phyloP scores from a whole-genome alignment of 2,888 invertebrate species.

The Ptychoptera contaminata region DNA sequence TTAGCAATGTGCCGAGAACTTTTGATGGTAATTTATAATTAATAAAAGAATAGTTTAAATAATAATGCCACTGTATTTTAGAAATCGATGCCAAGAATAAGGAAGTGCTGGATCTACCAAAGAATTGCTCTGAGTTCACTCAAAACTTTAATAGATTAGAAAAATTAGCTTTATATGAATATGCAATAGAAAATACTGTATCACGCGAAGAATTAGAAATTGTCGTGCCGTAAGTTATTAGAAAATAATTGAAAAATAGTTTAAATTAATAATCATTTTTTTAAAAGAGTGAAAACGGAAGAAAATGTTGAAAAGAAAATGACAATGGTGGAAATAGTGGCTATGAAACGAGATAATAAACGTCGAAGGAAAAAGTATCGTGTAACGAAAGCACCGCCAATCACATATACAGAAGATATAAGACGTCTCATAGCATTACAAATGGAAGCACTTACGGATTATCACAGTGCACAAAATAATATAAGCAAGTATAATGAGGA shows the following conservation, averaged over 20 bases:
- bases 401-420: conserved; percentile 24
- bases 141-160: conserved; percentile 16
- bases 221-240: conserved; percentile 14
- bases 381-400: conserved; percentile 17
- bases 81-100: too few species aligned
- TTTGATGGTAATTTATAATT: too few species aligned
- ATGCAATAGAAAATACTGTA: conserved; percentile 16
- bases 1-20: too few species aligned
- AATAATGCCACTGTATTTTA: too few species aligned
- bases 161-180: conserved; percentile 20
- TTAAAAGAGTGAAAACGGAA: background rate
- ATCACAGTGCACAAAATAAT: conserved; percentile 7
- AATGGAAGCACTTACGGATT: conserved; percentile 23
- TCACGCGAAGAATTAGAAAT: conserved; percentile 15
- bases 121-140: conserved; percentile 20
- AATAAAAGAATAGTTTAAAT: too few species aligned
- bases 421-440: conserved; percentile 23
- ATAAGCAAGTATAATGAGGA: too few species aligned
- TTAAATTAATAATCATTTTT: background rate
- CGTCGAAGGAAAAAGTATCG: conserved; percentile 20
- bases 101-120: conserved; percentile 4
- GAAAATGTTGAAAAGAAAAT: conserved; percentile 8
- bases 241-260: background rate
- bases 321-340: conserved; percentile 23
- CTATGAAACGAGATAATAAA: conserved; percentile 19